Evolutionary conservation across 2,113 vertebrate genomes (phyloP), one percentile per base, ranked within the genome.

Genomic region (Thunnus thynnus): DNA sequence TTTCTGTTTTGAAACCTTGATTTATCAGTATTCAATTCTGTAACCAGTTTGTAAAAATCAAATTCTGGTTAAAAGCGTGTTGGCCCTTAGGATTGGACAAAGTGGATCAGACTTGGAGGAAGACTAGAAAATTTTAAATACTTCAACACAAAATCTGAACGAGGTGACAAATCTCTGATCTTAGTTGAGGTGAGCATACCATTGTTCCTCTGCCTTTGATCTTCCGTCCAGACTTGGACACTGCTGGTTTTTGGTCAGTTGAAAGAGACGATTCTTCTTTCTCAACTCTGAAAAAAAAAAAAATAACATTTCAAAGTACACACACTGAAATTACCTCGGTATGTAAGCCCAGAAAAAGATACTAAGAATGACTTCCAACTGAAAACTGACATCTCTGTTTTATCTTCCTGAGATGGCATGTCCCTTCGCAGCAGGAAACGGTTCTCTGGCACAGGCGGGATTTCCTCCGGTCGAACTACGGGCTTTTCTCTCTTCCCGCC

Each of bases 141-240:
- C 10, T 27, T 36, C 16, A 78, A 36, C 25, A 27, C 20, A 16
- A 44, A 13, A 58, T 32, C 27, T 20, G 9, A 70, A 69, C 4
- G 10, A 41, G 36, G 0, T 41, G n/a, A 47, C 1, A 0, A 25
- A 65, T 62, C 4, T 73, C 30, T 73, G n/a, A 46, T 58, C 3
- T 54, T 1, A 47, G 22, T 14, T 30, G 41, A 57, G 22, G 14
- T 44, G 41, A 54, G 91, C 95, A 27, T 96, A 99, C 98, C 94
- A 99, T 98, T 70, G 97, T 99, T 88, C 98, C 98, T 82, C 98
- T 96, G 91, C 98, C 98, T 95, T 96, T 97, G 84, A 99, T 98
- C 92, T 98, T 99, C 69, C 98, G 95, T 86, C 98, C 98, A 25
- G 98, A 99, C 91, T 99, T 99, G 17, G 98, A 98, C 30, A 99